Base-by-base conservation (phyloP, 2,888 invertebrate species). In the Parnassius smintheus region DNA sequence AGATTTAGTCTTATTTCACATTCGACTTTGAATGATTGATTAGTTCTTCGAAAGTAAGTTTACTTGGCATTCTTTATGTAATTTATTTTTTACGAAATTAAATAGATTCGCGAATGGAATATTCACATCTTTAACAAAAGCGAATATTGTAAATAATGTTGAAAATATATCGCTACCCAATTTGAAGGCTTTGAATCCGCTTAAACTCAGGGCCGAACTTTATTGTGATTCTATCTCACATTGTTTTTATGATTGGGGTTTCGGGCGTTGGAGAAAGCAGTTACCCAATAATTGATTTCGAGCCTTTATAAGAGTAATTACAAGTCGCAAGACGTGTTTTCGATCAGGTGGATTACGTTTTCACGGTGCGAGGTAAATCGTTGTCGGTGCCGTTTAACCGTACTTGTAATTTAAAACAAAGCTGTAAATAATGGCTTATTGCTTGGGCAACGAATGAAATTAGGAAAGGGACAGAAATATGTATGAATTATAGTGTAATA, bases 201-300 rank as follows among this genome's bases (percentile, higher is more conserved):
- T 18, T 42, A n/a, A 11, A 53, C 9, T 45, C 42, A 1, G 41
- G 41, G 48, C 45, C 52, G 11, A 64, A 22, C 57, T 61, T 61
- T 64, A 64, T 56, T 49, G 54, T 54, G 59, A 45, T 61, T 57
- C 61, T 48, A 52, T 59, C 57, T 57, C 76, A 75, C 70, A 69
- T 71, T 72, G 68, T 66, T 70, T 70, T 73, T 70, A 63, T 61
- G 66, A 69, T 62, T 62, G 59, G 64, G 66, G 56, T 65, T 67
- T 62, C 58, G 70, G 65, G 46, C 55, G 56, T 61, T 53, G 65
- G 65, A 59, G 65, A 67, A 67, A 65, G 65, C 59, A 60, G 59
- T 64, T 61, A 56, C 59, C 45, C 56, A 54, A 56, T 65, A 63
- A 67, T 67, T 65, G 66, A 64, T 65, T 67, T 61, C 59, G 56